phyloP scores from a whole-genome alignment of 2,113 vertebrate species.

The Tyrannus savana region DNA sequence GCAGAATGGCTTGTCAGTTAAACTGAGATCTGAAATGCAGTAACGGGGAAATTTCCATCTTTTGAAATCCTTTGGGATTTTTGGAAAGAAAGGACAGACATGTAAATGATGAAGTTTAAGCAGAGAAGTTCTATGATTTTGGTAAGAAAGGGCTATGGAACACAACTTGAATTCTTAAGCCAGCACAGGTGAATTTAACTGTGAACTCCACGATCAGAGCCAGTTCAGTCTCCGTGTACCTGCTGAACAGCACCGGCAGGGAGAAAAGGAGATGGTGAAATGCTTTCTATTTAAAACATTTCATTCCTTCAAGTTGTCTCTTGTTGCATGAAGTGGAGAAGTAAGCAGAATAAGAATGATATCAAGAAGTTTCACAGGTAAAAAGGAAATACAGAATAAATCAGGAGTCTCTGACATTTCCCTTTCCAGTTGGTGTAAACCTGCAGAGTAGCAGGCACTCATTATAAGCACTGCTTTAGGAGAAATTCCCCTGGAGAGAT shows the following conservation, averaged over 20 bases:
- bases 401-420: background rate
- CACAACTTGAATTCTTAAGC: background rate
- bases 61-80: background rate
- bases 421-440: background rate
- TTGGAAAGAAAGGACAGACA: background rate
- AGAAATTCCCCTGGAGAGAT: slow-evolving; percentile 11
- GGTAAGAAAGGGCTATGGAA: background rate
- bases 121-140: background rate
- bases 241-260: background rate
- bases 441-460: background rate
- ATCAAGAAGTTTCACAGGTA: background rate
- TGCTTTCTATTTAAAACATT: background rate
- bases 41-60: background rate
- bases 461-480: background rate
- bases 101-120: background rate
- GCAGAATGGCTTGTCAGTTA: background rate
- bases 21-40: background rate
- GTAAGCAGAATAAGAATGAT: background rate
- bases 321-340: background rate
- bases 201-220: background rate
- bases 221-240: background rate
- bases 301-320: background rate
- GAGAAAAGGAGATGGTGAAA: background rate
- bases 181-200: background rate
- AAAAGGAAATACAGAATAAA: background rate